Percentiles rank a stretch among this genome's conserved stretches.
phyloP scores from a whole-genome alignment of 37 sponge, comb jelly and placozoan genomes.

The Geodia barretti region DNA sequence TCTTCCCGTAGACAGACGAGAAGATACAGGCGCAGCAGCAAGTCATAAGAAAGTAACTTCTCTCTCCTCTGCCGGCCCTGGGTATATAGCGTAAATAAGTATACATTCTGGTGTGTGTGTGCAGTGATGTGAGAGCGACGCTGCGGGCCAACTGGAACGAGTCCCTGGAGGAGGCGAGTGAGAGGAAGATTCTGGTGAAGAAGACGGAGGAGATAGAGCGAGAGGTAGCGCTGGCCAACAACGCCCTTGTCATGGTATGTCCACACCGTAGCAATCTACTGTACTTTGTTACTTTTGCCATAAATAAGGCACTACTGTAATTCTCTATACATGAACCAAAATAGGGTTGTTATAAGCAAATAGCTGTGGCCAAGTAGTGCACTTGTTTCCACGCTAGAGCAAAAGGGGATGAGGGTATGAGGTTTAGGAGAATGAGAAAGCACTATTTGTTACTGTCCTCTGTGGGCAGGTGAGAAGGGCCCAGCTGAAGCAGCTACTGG shows the following conservation, averaged over 20 bases:
- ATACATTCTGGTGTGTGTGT: not conserved
- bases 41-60: conserved; percentile 10
- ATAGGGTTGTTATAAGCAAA: too few relatives aligned
- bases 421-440: not conserved
- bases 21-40: conserved; percentile 34
- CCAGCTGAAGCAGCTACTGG: conserved; percentile 37
- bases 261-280: not conserved
- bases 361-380: not conserved
- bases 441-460: not conserved
- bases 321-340: too few relatives aligned
- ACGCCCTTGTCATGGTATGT: conserved; percentile 36
- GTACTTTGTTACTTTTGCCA: too few relatives aligned
- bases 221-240: conserved; percentile 55
- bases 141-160: conserved; percentile 37
- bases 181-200: conserved; percentile 26
- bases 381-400: not conserved
- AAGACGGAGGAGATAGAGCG: conserved; percentile 27
- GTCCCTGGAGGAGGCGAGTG: conserved; percentile 53
- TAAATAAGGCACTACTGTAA: too few relatives aligned
- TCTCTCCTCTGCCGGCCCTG: not conserved
- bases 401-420: not conserved
- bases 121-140: conserved; percentile 40
- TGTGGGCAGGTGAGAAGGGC: conserved; percentile 45
- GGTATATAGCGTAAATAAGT: not conserved
- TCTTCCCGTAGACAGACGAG: conserved; percentile 31